A percentile compares a stretch with the other conserved stretches of the same genome.
These are phyloP conservation scores for Rhegmatorhina hoffmannsi DNA, from an alignment of 2,113 vertebrate genomes.

Conservation along the genomic window DNA sequence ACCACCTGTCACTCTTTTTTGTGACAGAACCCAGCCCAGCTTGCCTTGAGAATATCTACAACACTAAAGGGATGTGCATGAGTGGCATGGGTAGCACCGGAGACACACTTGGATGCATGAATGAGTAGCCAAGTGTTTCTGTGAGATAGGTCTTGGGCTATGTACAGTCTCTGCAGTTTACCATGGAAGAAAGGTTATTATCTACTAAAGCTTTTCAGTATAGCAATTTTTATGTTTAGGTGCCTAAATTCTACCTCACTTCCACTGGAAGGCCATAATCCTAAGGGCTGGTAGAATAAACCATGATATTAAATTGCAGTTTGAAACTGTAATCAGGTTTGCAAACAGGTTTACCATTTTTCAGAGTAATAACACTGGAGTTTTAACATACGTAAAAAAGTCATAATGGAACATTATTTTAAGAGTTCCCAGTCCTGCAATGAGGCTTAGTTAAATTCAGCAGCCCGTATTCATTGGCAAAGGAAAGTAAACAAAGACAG, in stretches of 20 bases:
- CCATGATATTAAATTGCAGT: neutral
- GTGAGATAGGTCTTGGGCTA: neutral
- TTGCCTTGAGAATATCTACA: neutral
- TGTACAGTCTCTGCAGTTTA: neutral
- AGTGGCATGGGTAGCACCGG: neutral
- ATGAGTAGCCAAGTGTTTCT: neutral
- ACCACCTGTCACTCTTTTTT: neutral
- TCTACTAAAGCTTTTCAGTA: neutral
- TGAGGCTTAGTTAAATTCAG: neutral
- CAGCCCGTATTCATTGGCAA: neutral
- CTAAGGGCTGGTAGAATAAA: neutral
- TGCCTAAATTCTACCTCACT: neutral
- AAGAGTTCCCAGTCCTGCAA: neutral
- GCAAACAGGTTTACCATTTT: neutral
- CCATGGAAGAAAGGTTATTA: neutral
- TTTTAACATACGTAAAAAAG: neutral
- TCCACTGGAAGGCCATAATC: neutral
- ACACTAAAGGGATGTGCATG: neutral
- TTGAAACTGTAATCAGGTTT: neutral
- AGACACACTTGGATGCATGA: neutral
- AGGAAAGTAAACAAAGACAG: slow-evolving; percentile 39
- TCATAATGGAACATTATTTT: neutral
- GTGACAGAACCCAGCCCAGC: neutral
- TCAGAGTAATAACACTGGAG: neutral
- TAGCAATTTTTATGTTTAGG: neutral